A percentile compares a stretch with the other conserved stretches of the same genome.
phyloP scores from a whole-genome alignment of 2,797 vertebrate species.

The Choloepus didactylus region DNA sequence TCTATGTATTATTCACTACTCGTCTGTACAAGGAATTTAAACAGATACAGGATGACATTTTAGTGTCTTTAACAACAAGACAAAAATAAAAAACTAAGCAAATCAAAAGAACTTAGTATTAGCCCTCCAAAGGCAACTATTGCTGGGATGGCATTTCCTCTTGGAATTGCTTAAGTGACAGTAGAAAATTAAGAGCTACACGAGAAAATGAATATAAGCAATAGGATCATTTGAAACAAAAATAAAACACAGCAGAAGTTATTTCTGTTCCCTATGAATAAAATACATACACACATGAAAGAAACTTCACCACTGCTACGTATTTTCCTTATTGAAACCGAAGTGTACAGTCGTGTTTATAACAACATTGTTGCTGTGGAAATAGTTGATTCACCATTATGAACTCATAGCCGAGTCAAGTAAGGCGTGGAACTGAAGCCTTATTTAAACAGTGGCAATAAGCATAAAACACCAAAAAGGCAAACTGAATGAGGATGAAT shows the following conservation, averaged over 20 bases:
- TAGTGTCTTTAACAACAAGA: constrained; percentile 4
- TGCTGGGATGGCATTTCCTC: background rate
- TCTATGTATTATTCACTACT: constrained; percentile 87
- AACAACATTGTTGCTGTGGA: constrained; percentile 79
- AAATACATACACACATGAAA: background rate
- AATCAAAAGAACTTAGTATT: constrained; percentile 11
- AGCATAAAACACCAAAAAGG: constrained; percentile 78
- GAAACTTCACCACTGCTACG: background rate
- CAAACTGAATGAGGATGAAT: background rate
- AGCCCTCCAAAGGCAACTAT: background rate
- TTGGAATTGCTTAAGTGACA: background rate
- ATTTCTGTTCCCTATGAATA: background rate
- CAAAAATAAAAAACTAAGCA: background rate
- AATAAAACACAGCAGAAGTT: background rate
- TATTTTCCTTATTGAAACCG: constrained; percentile 60
- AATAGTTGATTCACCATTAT: constrained; percentile 63
- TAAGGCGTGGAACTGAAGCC: constrained; percentile 68
- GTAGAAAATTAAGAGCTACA: background rate
- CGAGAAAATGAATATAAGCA: background rate
- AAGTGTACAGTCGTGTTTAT: constrained; percentile 70
- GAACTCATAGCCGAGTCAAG: constrained; percentile 62
- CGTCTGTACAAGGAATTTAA: constrained; percentile 80
- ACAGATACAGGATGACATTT: constrained; percentile 83
- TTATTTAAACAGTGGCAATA: constrained; percentile 70
- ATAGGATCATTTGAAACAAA: constrained; percentile 38